Percentiles rank a stretch among this genome's conserved stretches.
These are phyloP conservation scores for Acleris literana DNA, from an alignment of 2,888 invertebrate species.

Conservation along the genomic window DNA sequence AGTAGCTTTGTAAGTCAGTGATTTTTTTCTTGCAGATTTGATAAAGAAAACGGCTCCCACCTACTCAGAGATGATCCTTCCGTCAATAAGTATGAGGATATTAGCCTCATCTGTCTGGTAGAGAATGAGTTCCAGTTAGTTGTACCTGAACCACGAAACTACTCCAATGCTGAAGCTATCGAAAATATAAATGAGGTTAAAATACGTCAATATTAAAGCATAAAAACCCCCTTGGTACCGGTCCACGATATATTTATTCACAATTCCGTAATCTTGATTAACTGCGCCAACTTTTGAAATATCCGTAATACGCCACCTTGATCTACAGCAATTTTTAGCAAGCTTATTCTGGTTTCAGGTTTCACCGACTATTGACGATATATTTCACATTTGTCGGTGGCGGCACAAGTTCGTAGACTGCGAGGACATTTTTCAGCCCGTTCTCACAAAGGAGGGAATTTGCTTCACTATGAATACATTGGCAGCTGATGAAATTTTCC, in stretches of 20 bases:
- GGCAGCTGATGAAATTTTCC: conserved; percentile 50
- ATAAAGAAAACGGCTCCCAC: background rate
- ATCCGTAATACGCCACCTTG: no score
- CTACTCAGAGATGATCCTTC: no score
- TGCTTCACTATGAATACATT: conserved; percentile 56
- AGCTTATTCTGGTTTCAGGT: conserved; percentile 14
- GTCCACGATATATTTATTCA: background rate
- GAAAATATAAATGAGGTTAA: conserved; percentile 23
- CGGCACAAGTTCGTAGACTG: background rate
- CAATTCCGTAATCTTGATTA: no score
- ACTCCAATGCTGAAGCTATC: conserved; percentile 1
- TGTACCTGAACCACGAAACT: background rate
- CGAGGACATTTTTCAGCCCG: conserved; percentile 39
- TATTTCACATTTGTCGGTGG: conserved; percentile 13
- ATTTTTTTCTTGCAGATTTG: conserved; percentile 6
- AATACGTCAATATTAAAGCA: background rate
- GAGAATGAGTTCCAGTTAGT: background rate
- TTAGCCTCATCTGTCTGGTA: conserved; percentile 13
- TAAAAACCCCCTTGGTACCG: no score
- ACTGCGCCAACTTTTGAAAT: no score
- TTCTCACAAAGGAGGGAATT: conserved; percentile 54
- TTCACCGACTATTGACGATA: conserved; percentile 1
- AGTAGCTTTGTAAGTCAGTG: background rate
- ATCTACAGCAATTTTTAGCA: no score
- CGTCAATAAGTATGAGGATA: conserved; percentile 18